Conservation (phyloP, 2,113 vertebrate genomes). For the Nicator chloris region DNA sequence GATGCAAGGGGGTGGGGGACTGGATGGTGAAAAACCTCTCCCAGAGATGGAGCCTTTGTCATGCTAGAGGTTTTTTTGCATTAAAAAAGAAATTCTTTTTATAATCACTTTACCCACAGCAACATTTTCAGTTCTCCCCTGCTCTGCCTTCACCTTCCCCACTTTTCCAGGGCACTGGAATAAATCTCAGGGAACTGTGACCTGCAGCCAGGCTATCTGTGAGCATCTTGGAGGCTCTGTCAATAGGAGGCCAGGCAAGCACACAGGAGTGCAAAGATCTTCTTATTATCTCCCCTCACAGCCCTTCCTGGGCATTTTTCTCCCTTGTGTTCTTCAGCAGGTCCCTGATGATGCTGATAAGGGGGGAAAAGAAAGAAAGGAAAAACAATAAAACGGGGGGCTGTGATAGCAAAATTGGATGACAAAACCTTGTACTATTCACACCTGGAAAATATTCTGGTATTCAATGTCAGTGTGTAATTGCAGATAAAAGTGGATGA, state of each 20-base stretch:
- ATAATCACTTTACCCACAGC: slow-evolving; percentile 49
- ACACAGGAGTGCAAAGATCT: neutral
- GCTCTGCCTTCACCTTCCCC: neutral
- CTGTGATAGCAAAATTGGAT: neutral
- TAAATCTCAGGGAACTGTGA: slow-evolving; percentile 39
- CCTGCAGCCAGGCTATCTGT: slow-evolving; percentile 21
- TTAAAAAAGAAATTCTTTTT: slow-evolving; percentile 66
- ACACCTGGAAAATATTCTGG: neutral
- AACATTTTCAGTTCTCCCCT: neutral
- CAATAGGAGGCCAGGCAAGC: neutral
- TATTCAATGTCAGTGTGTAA: slow-evolving; percentile 54
- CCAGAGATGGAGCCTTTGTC: slow-evolving; percentile 57
- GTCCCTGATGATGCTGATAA: neutral
- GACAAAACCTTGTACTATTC: neutral
- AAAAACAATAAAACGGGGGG: neutral
- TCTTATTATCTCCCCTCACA: neutral
- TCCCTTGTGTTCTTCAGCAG: slow-evolving; percentile 41
- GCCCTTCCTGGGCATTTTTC: neutral
- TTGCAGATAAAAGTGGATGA: slow-evolving; percentile 51
- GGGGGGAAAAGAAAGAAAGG: rapidly evolving
- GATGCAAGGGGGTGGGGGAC: slow-evolving; percentile 23
- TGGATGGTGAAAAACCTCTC: slow-evolving; percentile 45
- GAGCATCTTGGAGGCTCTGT: slow-evolving; percentile 37
- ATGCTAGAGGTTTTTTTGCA: slow-evolving; percentile 68
- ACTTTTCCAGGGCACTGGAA: slow-evolving; percentile 39